These are phyloP conservation scores for Scyliorhinus canicula DNA, from an alignment of 2,797 vertebrate genomes.

Conservation along the genomic window DNA sequence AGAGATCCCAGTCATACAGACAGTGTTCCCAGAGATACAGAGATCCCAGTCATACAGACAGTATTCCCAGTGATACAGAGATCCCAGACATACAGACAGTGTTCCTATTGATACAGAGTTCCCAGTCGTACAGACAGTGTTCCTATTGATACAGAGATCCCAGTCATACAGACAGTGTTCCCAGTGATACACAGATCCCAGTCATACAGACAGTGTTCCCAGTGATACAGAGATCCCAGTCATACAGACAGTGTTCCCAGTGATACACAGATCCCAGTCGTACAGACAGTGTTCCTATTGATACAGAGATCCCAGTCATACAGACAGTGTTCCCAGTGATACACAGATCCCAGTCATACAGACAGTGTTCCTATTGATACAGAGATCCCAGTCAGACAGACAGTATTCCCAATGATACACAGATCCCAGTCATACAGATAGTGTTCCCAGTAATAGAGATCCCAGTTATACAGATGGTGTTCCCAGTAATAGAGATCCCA, in stretches of 20 bases:
- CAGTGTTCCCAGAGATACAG: not conserved
- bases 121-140: too few species aligned
- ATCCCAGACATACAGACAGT: too few species aligned
- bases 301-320: not conserved
- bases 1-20: too few species aligned
- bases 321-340: not conserved
- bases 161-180: not conserved
- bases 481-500: not conserved
- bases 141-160: not conserved
- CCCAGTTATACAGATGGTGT: not conserved
- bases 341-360: not conserved
- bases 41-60: too few species aligned
- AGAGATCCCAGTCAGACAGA: too few species aligned
- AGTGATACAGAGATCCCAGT: not conserved
- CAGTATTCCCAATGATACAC: too few species aligned
- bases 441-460: too few species aligned
- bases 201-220: not conserved
- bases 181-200: not conserved
- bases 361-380: not conserved
- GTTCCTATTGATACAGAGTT: too few species aligned
- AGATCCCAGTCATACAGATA: too few species aligned
- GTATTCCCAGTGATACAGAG: not conserved
- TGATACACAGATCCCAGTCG: not conserved
- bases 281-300: not conserved
- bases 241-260: not conserved